Conservation (phyloP, 2,113 vertebrate species). For the Furnarius figulus region DNA sequence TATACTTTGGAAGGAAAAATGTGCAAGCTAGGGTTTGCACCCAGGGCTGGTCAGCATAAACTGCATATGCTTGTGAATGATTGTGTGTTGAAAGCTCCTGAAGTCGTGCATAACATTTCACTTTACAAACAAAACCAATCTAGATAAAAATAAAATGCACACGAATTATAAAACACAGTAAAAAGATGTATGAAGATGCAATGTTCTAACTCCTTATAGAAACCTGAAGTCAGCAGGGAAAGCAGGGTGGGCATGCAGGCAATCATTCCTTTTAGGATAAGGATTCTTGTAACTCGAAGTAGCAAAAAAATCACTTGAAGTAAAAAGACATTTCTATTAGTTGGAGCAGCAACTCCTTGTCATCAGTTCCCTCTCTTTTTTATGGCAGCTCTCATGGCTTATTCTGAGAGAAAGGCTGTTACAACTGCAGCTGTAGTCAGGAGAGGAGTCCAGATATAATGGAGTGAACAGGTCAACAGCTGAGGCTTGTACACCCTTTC, state of each 20-base stretch:
- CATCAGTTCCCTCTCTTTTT: background rate
- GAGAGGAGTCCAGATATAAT: background rate
- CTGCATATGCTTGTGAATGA: background rate
- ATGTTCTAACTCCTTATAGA: background rate
- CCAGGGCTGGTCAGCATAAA: background rate
- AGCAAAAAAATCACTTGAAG: background rate
- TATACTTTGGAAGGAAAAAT: background rate
- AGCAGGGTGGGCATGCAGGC: background rate
- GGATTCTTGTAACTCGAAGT: background rate
- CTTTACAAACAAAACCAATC: background rate
- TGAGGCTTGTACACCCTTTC: background rate
- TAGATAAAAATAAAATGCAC: background rate
- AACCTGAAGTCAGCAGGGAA: background rate
- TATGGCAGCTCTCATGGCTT: background rate
- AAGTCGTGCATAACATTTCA: background rate
- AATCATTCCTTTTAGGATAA: background rate
- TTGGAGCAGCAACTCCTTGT: background rate
- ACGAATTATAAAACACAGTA: background rate
- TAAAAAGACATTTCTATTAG: background rate
- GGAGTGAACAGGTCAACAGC: background rate
- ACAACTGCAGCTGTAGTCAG: background rate
- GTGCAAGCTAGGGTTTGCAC: background rate
- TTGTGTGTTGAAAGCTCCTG: background rate
- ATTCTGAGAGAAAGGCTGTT: background rate
- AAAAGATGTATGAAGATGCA: background rate